Percentiles rank a stretch among this genome's conserved stretches.
These are phyloP conservation scores for Papilio polyxenes DNA, from an alignment of 1,140 invertebrate genomes.

Conservation along the genomic window DNA sequence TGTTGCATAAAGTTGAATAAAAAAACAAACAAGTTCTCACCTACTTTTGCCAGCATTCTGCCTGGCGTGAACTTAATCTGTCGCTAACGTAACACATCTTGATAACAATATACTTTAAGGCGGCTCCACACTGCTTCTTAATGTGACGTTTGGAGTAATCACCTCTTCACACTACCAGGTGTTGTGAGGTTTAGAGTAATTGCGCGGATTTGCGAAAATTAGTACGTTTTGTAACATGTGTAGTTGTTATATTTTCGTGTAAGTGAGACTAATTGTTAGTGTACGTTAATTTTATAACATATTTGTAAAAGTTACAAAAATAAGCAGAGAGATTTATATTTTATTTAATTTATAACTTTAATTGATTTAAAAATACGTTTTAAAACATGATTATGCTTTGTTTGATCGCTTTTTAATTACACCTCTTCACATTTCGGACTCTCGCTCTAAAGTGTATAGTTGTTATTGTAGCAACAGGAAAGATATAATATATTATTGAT, in stretches of 20 bases:
- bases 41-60: constrained; percentile 21
- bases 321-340: background rate
- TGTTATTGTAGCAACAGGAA: background rate
- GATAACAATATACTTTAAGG: constrained; percentile 5
- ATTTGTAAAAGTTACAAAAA: background rate
- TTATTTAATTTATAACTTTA: background rate
- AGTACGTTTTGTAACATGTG: constrained; percentile 19
- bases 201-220: constrained; percentile 23
- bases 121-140: constrained; percentile 3
- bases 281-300: constrained; percentile 14
- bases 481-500: background rate
- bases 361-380: too few species aligned
- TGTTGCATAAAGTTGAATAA: constrained; percentile 11
- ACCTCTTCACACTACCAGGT: background rate
- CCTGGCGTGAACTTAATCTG: constrained; percentile 7
- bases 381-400: too few species aligned
- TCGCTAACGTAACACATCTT: constrained; percentile 27
- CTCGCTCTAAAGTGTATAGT: background rate
- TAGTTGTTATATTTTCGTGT: constrained; percentile 25
- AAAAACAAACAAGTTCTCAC: constrained; percentile 11
- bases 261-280: constrained; percentile 22
- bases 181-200: constrained; percentile 17
- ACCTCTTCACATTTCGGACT: background rate
- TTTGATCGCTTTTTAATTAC: background rate
- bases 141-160: constrained; percentile 15